These are phyloP conservation scores for Muricea muricata DNA, from an alignment of 92 coral and sea anemone genomes.

Conservation along the genomic window DNA sequence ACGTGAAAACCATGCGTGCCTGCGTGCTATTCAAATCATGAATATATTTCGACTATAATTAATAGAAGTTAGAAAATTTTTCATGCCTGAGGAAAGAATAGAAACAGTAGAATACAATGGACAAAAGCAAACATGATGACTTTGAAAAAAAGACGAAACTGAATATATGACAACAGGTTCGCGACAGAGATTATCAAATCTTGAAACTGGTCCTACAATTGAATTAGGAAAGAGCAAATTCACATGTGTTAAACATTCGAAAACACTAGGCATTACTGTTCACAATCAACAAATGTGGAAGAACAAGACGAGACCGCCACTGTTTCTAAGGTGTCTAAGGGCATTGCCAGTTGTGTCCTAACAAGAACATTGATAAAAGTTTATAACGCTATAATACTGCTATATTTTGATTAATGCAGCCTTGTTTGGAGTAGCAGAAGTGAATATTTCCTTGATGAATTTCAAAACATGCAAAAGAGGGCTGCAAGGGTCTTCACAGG, in stretches of 20 bases:
- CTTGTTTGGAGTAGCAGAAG: conserved; percentile 25
- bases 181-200: conserved; percentile 10
- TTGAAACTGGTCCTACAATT: not conserved
- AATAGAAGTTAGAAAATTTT: too few species aligned
- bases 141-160: not conserved
- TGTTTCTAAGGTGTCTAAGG: not conserved
- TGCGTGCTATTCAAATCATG: too few species aligned
- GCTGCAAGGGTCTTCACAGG: conserved; percentile 26
- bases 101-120: too few species aligned
- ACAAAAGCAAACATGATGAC: conserved; percentile 7
- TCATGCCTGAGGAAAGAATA: too few species aligned
- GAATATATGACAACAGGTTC: conserved; percentile 26
- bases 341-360: not conserved
- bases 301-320: not conserved
- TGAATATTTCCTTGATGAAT: not conserved
- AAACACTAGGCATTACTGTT: conserved; percentile 18
- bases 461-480: conserved; percentile 26
- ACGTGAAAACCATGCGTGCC: too few species aligned
- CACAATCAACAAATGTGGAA: conserved; percentile 2
- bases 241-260: not conserved
- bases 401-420: conserved; percentile 17
- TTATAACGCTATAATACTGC: conserved; percentile 18
- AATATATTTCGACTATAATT: too few species aligned
- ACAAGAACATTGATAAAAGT: not conserved
- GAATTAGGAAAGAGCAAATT: not conserved